Evolutionary conservation across 2,888 invertebrate genomes (phyloP), one percentile per base, ranked within the genome.

Genomic region (Galerucella pusilla): DNA sequence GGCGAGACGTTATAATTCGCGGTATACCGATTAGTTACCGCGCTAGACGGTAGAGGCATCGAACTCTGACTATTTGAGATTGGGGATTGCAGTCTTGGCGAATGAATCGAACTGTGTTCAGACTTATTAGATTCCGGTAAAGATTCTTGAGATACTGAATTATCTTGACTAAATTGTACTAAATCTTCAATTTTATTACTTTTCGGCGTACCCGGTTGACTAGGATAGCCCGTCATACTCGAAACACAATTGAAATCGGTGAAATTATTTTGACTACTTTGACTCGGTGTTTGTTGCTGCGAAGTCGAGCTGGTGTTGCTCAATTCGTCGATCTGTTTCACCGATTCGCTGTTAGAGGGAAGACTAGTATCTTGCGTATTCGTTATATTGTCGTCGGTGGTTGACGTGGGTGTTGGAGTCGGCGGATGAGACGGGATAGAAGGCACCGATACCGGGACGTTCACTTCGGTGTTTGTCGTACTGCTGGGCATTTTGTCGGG

Each of bases 241-340:
- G 86, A 86, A 12, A 87, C 87, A 70, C 85, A 86, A 72, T 86
- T 86, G 79, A 88, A 87, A 80, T 88, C 88, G 11, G 87, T 87
- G 74, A 88, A 87, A 79, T 81, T 85, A 79, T 85, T 85, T 68
- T 83, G 81, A 80, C 83, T 84, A 74, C 80, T 83, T 78, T 86
- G 86, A 79, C 85, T 86, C 75, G 89, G 89, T 83, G 88, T 87
- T 52, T 89, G 88, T 71, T 88, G 86, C 86, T 90, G 89, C 76
- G 85, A 83, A 71, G 83, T 83, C 68, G 84, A 84, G 73, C 83
- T 85, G 57, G 85, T 84, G 76, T 86, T 85, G 77, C 83, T 85
- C 75, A 83, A 80, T 76, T 87, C 87, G 78, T 86, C 86, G 6
- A 83, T 80, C 46, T 84, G 84, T 80, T 85, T 85, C 28, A 84